Evolutionary conservation across 2,888 invertebrate species (phyloP).

Genomic region (Ophraella communa): DNA sequence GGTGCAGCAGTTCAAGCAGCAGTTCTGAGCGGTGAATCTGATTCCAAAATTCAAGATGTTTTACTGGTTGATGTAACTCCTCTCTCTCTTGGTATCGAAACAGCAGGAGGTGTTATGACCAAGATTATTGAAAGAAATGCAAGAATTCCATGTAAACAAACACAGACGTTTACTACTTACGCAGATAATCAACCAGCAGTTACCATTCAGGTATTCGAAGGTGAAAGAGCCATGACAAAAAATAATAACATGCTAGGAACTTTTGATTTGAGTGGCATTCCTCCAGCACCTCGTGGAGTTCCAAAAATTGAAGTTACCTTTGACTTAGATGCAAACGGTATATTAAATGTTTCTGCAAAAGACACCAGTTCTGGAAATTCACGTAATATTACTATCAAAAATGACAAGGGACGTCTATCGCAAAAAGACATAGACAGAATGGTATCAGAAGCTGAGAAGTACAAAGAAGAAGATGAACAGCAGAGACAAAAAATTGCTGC

Average conservation of each 20-base stretch:
- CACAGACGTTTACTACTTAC: conserved; percentile 69
- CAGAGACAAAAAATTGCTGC: conserved; percentile 71
- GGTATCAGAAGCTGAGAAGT: conserved; percentile 76
- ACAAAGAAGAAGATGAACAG: conserved; percentile 75
- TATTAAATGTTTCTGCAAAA: conserved; percentile 66
- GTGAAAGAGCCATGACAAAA: conserved; percentile 80
- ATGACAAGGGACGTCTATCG: conserved; percentile 81
- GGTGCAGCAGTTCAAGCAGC: conserved; percentile 57
- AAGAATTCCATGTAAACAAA: conserved; percentile 64
- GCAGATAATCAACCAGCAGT: conserved; percentile 72
- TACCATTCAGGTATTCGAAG: conserved; percentile 68
- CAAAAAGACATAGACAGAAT: conserved; percentile 84
- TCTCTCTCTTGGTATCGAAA: conserved; percentile 77
- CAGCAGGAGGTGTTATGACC: conserved; percentile 80
- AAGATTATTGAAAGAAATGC: conserved; percentile 66
- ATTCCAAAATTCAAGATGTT: conserved; percentile 76
- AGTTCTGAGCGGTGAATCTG: conserved; percentile 59
- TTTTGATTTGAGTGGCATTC: conserved; percentile 72
- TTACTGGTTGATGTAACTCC: conserved; percentile 73
- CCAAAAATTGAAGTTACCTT: conserved; percentile 76
- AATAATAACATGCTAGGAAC: conserved; percentile 75
- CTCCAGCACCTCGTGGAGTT: conserved; percentile 73
- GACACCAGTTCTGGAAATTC: conserved; percentile 69
- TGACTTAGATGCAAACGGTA: conserved; percentile 77
- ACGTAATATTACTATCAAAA: conserved; percentile 80